phyloP scores from a whole-genome alignment of 2,113 vertebrate genomes.

The Sardina pilchardus region DNA sequence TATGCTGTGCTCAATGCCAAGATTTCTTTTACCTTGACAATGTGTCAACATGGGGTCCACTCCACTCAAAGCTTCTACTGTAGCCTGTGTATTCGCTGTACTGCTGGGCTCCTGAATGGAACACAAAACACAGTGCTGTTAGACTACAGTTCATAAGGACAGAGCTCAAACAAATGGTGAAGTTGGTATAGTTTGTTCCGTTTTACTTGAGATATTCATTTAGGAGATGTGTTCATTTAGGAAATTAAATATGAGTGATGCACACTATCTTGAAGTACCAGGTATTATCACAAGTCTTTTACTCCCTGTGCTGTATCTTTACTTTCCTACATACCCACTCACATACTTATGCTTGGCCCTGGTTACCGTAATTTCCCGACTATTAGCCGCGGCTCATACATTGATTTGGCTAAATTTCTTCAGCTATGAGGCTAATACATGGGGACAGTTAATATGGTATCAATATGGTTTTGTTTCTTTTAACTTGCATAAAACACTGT shows the following conservation, averaged over 20 bases:
- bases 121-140: background rate
- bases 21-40: slow-evolving; percentile 45
- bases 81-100: slow-evolving; percentile 62
- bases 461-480: no score
- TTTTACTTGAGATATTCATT: background rate
- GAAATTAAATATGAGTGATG: background rate
- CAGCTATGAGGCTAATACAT: no score
- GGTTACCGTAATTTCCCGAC: no score
- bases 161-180: background rate
- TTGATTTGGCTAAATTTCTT: no score
- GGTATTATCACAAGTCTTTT: background rate
- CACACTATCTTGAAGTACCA: no score
- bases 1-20: background rate
- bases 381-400: no score
- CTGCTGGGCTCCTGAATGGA: slow-evolving; percentile 63
- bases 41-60: background rate
- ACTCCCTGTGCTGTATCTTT: no score
- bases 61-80: slow-evolving; percentile 58
- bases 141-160: background rate
- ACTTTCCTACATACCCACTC: no score
- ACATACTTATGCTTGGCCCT: no score
- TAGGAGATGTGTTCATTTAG: background rate
- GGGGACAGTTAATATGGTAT: no score
- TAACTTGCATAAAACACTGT: no score
- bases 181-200: no score